phyloP scores from a whole-genome alignment of 2,797 vertebrate genomes.

The Tokudaia tokunoshimensis region DNA sequence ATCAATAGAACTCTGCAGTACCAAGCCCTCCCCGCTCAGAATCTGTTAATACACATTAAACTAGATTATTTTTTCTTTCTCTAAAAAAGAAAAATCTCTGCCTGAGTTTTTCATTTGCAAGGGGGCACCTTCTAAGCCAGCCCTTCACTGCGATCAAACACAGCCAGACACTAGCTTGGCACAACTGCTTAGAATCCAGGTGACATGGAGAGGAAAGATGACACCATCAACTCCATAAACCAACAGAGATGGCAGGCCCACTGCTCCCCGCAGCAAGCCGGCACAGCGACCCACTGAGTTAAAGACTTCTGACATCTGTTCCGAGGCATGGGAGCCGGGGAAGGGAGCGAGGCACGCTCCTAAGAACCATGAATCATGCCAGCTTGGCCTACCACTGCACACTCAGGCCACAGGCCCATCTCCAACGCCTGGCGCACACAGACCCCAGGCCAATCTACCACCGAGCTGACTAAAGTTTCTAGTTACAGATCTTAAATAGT shows the following conservation, averaged over 20 bases:
- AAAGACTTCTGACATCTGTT: slow-evolving; percentile 88
- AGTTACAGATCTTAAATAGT: slow-evolving; percentile 69
- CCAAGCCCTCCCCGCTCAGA: neutral
- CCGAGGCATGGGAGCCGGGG: slow-evolving; percentile 73
- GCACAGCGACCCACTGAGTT: slow-evolving; percentile 84
- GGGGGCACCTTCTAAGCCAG: slow-evolving; percentile 69
- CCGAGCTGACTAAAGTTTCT: neutral
- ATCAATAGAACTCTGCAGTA: neutral
- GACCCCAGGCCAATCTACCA: neutral
- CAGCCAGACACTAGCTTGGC: slow-evolving; percentile 83
- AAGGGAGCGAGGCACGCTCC: slow-evolving; percentile 39
- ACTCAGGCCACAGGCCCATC: neutral
- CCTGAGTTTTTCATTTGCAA: neutral
- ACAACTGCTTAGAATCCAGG: slow-evolving; percentile 92
- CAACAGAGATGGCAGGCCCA: slow-evolving; percentile 90
- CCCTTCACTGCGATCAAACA: slow-evolving; percentile 78
- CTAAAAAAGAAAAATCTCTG: slow-evolving; percentile 33
- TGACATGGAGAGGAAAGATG: slow-evolving; percentile 88
- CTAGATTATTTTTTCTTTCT: slow-evolving; percentile 15
- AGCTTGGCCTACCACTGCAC: neutral
- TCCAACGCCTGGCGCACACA: rapidly evolving
- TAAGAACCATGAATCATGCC: neutral
- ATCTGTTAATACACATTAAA: neutral
- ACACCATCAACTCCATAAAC: slow-evolving; percentile 86
- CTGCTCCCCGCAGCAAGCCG: slow-evolving; percentile 84